Evolutionary conservation across 1,140 invertebrate genomes (phyloP), one percentile per base, ranked within the genome.

Genomic region (Scaptomyza pallida): DNA sequence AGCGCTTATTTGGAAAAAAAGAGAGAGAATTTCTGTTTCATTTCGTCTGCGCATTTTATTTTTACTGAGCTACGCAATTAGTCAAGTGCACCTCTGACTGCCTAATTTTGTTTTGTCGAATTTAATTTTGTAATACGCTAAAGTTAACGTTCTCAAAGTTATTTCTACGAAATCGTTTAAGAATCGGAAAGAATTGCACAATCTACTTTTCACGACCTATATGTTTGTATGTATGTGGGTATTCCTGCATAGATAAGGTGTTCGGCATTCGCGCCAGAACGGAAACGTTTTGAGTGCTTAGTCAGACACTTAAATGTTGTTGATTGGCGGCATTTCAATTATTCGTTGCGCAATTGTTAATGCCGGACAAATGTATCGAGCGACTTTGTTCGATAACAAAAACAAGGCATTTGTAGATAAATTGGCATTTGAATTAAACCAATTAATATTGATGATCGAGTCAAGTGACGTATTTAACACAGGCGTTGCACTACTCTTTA

Each of bases 251-350:
- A 45, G 44, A 45, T 45, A 45, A 45, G 44, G n/a, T 13, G 44
- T 21, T 45, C 17, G 44, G 12, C 12, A 45, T 47, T 47, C 2
- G 4, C 12, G 21, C 17, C 16, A 6, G 30, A 70, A 33, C 59
- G 67, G 71, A 64, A 70, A 71, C 26, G 26, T 26, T 64, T 71
- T 0, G 43, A 64, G 54, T 70, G 60, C 60, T 64, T 55, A 72
- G 64, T 72, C 64, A 69, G 33, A 33, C 21, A 45, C 62, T 40
- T 21, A 19, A 15, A 52, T 10, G 44, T 23, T 33, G 35, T 48
- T 60, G 41, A 54, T 47, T 59, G 33, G 40, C 35, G 2, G 2
- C 52, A 40, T 57, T 73, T 63, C 65, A 47, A 54, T 41, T 52
- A 17, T 17, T 35, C 26, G 33, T 65, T 65, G 47, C 21, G 69